These are phyloP conservation scores for Enteromius mattozi DNA, from an alignment of 2,797 vertebrate genomes.

Conservation along the genomic window DNA sequence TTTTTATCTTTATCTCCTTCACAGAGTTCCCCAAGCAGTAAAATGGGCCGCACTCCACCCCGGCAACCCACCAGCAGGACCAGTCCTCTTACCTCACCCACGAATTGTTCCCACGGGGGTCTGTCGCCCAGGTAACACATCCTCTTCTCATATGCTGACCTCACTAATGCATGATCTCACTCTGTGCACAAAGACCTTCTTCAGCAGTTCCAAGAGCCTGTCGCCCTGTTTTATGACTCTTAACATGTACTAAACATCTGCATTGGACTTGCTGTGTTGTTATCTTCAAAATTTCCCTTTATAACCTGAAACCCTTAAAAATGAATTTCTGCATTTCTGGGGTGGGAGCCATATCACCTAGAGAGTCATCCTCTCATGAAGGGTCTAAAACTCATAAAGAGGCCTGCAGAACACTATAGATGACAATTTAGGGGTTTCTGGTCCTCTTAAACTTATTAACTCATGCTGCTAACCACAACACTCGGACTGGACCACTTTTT, in stretches of 20 bases:
- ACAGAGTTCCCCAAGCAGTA: conserved; percentile 95
- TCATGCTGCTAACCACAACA: conserved; percentile 72
- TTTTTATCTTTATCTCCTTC: conserved; percentile 31
- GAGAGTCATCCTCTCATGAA: not conserved
- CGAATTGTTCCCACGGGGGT: conserved; percentile 95
- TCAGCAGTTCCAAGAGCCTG: conserved; percentile 1
- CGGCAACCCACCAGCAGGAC: conserved; percentile 92
- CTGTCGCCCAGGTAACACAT: conserved; percentile 91
- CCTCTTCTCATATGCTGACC: not conserved
- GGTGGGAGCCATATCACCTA: not conserved
- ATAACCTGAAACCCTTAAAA: conserved; percentile 49
- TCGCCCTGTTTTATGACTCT: not conserved
- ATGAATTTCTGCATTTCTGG: not conserved
- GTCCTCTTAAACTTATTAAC: conserved; percentile 66
- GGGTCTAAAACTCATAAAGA: conserved; percentile 10
- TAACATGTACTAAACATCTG: conserved; percentile 20
- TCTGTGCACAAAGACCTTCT: conserved; percentile 7
- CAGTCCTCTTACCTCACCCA: conserved; percentile 95
- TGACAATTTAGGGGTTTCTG: conserved; percentile 75
- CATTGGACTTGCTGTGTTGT: not conserved
- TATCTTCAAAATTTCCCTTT: conserved; percentile 22
- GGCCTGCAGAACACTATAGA: conserved; percentile 19
- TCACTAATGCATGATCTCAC: conserved; percentile 43
- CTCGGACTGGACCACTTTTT: conserved; percentile 73
- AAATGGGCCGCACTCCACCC: conserved; percentile 88